Evolutionary conservation across 2,797 vertebrate species (phyloP).

Genomic region (Propithecus deckenii): DNA sequence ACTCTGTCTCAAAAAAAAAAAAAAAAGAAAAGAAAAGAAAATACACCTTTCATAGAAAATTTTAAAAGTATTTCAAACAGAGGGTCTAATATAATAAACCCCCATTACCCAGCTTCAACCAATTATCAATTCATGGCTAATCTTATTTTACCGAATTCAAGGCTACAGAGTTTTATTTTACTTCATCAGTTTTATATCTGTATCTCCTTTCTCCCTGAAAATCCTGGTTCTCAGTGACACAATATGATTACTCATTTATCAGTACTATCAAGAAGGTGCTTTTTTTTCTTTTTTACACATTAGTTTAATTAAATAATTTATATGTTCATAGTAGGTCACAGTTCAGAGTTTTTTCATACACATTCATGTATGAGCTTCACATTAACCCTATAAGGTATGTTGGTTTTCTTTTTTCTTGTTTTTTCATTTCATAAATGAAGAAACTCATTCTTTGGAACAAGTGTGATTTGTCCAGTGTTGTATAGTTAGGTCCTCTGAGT

Average conservation of each 20-base stretch:
- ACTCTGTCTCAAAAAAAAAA: too few species aligned
- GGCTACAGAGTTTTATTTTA: constrained; percentile 27
- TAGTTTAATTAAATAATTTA: neutral
- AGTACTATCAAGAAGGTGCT: neutral
- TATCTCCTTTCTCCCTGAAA: constrained; percentile 27
- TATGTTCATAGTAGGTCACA: neutral
- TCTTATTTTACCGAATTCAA: constrained; percentile 31
- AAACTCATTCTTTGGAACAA: neutral
- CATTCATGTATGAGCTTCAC: neutral
- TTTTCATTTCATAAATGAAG: constrained; percentile 19
- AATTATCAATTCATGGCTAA: neutral
- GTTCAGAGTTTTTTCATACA: neutral
- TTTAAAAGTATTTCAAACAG: neutral
- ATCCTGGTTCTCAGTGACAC: neutral
- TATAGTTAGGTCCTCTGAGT: constrained; percentile 15
- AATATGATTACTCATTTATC: neutral
- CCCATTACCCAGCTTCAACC: neutral
- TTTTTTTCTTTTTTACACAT: neutral
- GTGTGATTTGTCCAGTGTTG: neutral
- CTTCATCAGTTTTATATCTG: constrained; percentile 2
- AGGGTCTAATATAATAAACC: neutral
- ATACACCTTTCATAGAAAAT: neutral
- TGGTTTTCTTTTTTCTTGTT: neutral
- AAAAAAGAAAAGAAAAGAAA: neutral
- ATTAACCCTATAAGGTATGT: neutral